Evolutionary conservation across 2,888 invertebrate species (phyloP).

Genomic region (Campaea margaritaria): DNA sequence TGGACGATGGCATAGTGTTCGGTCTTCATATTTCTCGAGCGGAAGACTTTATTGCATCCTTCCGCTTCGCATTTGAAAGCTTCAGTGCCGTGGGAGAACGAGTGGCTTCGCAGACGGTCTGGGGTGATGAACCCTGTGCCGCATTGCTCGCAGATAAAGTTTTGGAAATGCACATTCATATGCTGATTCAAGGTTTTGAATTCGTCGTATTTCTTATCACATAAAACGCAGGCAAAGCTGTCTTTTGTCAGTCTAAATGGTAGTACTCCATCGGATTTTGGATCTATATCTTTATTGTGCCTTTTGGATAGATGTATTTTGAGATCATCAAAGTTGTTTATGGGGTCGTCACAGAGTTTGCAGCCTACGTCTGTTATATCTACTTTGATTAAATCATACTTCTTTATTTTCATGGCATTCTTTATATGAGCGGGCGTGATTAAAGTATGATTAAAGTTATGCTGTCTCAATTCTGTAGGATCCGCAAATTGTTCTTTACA

Average conservation of each 20-base stretch:
- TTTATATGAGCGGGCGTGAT: conserved; percentile 52
- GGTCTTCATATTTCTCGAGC: conserved; percentile 74
- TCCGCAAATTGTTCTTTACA: conserved; percentile 68
- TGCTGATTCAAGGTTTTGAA: conserved; percentile 76
- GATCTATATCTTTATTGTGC: conserved; percentile 62
- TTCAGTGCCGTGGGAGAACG: conserved; percentile 71
- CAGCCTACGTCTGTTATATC: conserved; percentile 69
- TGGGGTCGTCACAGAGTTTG: conserved; percentile 60
- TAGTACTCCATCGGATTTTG: conserved; percentile 60
- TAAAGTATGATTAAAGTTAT: conserved; percentile 55
- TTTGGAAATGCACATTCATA: conserved; percentile 78
- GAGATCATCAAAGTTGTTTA: conserved; percentile 55
- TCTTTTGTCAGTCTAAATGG: conserved; percentile 66
- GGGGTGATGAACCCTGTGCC: conserved; percentile 76
- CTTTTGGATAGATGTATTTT: conserved; percentile 63
- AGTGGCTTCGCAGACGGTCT: conserved; percentile 68
- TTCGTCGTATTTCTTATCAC: conserved; percentile 63
- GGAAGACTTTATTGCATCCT: conserved; percentile 77
- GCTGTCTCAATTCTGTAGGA: conserved; percentile 60
- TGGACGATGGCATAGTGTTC: conserved; percentile 81
- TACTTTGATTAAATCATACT: conserved; percentile 70
- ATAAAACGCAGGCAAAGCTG: conserved; percentile 67
- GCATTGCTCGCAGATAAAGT: conserved; percentile 77
- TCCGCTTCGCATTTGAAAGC: conserved; percentile 68
- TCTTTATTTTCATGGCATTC: conserved; percentile 61